Evolutionary conservation across 2,113 vertebrate species (phyloP), one percentile per base, ranked within the genome.

Genomic region (Condylura cristata): DNA sequence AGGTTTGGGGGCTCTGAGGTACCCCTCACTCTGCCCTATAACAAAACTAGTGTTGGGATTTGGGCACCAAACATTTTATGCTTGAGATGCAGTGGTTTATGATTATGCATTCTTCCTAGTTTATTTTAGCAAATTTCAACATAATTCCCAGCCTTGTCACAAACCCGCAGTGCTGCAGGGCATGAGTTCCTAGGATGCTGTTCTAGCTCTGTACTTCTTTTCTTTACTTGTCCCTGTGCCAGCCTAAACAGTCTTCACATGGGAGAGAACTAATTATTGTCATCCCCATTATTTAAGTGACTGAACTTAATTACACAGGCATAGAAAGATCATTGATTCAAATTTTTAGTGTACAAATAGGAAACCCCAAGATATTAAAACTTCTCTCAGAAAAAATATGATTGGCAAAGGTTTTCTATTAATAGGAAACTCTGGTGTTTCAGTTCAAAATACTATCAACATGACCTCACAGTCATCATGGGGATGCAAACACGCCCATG

Each of bases 81-180:
- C 46, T 48, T 91, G 32, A 78, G 92, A 30, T 82, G 70, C 93
- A 70, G 5, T 61, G 24, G 32, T 37, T 66, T 86, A n/a, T 79
- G 3, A 90, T 86, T 58, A 74, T 44, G n/a, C 32, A 58, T 8
- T 48, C 17, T 37, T 46, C 37, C 48, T 74, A 68, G 22, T 18
- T 86, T 84, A 32, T 93, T 89, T 92, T 60, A 91, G 53, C 34
- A 72, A 71, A 66, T 90, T 60, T 86, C 24, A 72, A 76, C 17
- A 44, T 75, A 41, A 93, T 61, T 9, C 46, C 72, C 44, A 34
- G 53, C 16, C 41, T 58, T 58, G 12, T 90, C 66, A 32, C 28
- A 51, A 53, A 71, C 24, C 53, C 53, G 4, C 44, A 41, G 12
- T 72, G 39, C n/a, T 83, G 46, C 14, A 22, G 5, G 41, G 1